phyloP scores from a whole-genome alignment of 2,113 vertebrate species.

The Centropus unirufus region DNA sequence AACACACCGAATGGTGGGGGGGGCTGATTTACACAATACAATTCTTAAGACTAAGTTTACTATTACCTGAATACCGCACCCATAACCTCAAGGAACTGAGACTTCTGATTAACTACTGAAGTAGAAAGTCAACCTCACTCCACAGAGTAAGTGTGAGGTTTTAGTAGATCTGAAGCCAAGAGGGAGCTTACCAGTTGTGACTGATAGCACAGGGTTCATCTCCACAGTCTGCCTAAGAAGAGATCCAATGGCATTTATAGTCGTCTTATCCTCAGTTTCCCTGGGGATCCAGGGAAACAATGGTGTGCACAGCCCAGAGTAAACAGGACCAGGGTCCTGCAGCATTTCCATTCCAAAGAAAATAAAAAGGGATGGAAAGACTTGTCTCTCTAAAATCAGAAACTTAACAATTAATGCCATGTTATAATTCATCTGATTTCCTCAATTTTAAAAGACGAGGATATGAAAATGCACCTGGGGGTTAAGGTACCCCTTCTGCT shows the following conservation, averaged over 20 bases:
- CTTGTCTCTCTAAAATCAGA: background rate
- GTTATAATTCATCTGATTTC: background rate
- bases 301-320: background rate
- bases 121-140: background rate
- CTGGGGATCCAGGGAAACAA: background rate
- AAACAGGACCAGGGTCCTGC: background rate
- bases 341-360: background rate
- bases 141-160: background rate
- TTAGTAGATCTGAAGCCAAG: background rate
- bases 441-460: background rate
- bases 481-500: background rate
- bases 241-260: background rate
- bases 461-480: background rate
- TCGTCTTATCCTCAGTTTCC: background rate
- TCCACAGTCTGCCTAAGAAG: background rate
- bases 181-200: background rate
- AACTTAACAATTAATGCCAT: background rate
- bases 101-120: background rate
- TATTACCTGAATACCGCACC: background rate
- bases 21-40: background rate
- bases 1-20: accelerated
- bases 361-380: background rate
- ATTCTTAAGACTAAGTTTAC: background rate
- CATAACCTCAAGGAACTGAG: background rate
- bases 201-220: background rate